phyloP scores from a whole-genome alignment of 2,113 vertebrate species.

The Suncus etruscus region DNA sequence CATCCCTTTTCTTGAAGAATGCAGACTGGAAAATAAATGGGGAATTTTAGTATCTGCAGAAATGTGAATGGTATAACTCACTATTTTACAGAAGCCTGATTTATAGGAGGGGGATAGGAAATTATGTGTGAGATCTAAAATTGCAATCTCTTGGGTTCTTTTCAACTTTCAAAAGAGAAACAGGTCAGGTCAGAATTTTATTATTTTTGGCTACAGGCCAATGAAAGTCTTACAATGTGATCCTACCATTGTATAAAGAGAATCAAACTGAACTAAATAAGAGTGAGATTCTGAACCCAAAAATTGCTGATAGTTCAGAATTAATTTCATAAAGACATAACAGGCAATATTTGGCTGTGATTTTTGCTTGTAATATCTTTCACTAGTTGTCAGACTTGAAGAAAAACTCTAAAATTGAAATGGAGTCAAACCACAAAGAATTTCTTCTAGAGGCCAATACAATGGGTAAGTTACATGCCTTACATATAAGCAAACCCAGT shows the following conservation, averaged over 20 bases:
- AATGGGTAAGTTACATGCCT: too few relatives aligned
- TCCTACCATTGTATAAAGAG: constrained; percentile 65
- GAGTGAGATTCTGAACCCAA: constrained; percentile 38
- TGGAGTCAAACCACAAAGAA: background rate
- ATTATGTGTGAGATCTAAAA: constrained; percentile 81
- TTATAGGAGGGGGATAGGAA: constrained; percentile 77
- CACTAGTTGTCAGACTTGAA: background rate
- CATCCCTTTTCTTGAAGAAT: constrained; percentile 72
- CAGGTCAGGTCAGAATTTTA: constrained; percentile 76
- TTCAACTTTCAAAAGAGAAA: constrained; percentile 73
- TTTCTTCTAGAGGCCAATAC: constrained; percentile 8
- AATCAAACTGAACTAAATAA: constrained; percentile 58
- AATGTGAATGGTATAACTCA: constrained; percentile 82
- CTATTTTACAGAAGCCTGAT: constrained; percentile 78
- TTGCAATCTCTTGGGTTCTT: constrained; percentile 75
- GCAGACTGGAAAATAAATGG: constrained; percentile 78
- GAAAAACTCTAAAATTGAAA: background rate
- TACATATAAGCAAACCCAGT: too few relatives aligned
- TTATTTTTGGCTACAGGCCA: constrained; percentile 77
- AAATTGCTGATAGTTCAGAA: constrained; percentile 18
- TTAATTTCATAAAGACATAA: constrained; percentile 50
- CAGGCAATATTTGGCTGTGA: background rate
- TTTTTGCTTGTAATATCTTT: constrained; percentile 2
- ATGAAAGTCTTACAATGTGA: constrained; percentile 63
- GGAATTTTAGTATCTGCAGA: constrained; percentile 80